Evolutionary conservation across 2,888 invertebrate species (phyloP).

Genomic region (Parnassius glacialis): DNA sequence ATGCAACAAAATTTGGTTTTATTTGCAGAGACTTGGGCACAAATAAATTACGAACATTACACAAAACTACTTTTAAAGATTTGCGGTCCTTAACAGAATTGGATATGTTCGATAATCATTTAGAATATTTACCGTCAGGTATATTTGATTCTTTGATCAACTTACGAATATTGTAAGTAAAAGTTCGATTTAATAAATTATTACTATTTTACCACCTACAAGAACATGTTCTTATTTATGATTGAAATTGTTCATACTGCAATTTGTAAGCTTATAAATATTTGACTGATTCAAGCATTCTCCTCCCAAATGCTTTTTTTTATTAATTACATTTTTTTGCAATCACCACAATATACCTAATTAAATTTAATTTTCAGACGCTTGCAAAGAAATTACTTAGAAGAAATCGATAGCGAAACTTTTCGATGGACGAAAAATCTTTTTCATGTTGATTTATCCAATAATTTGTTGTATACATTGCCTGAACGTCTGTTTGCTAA

Average conservation of each 20-base stretch:
- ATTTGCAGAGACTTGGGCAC: slow-evolving; percentile 86
- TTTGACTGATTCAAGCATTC: too few relatives aligned
- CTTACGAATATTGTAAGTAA: slow-evolving; percentile 83
- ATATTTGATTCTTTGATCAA: slow-evolving; percentile 84
- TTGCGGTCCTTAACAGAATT: slow-evolving; percentile 83
- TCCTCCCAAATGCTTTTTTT: too few relatives aligned
- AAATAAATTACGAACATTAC: slow-evolving; percentile 84
- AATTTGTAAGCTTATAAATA: too few relatives aligned
- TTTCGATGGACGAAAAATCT: slow-evolving; percentile 82
- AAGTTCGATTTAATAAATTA: not conserved
- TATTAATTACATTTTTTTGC: not conserved
- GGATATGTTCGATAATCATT: slow-evolving; percentile 87
- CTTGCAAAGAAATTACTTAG: slow-evolving; percentile 83
- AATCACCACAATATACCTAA: not conserved
- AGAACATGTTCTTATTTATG: not conserved
- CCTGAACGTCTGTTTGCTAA: slow-evolving; percentile 81
- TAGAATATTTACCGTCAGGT: slow-evolving; percentile 83
- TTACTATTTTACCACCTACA: not conserved
- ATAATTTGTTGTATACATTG: slow-evolving; percentile 82
- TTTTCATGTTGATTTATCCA: slow-evolving; percentile 85
- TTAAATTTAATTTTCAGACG: slow-evolving; percentile 70
- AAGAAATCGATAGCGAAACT: slow-evolving; percentile 81
- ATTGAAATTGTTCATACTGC: too few relatives aligned
- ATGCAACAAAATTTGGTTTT: not conserved
- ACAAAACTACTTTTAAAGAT: slow-evolving; percentile 85